Evolutionary conservation across 1,140 invertebrate species (phyloP).

Genomic region (Tyrophagus putrescentiae): DNA sequence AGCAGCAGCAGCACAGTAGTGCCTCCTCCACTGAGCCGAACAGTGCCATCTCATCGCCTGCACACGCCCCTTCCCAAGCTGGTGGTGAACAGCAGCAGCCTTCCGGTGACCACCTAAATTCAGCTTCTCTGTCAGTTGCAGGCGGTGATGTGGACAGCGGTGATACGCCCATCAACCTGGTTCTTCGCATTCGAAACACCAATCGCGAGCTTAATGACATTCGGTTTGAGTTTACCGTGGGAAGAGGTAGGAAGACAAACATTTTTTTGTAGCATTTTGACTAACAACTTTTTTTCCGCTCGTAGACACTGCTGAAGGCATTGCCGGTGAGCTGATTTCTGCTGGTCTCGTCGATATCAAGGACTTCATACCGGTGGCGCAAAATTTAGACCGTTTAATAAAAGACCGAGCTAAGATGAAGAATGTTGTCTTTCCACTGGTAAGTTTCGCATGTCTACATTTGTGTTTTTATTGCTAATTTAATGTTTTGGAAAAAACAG

Average conservation of each 20-base stretch:
- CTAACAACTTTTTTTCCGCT: conserved; percentile 19
- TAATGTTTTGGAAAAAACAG: conserved; percentile 14
- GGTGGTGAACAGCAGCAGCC: not conserved
- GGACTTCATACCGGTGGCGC: conserved; percentile 75
- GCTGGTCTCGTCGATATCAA: conserved; percentile 81
- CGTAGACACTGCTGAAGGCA: conserved; percentile 75
- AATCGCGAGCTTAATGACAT: conserved; percentile 90
- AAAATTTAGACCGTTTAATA: conserved; percentile 79
- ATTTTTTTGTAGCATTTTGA: not conserved
- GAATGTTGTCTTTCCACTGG: conserved; percentile 78
- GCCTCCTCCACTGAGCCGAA: not conserved
- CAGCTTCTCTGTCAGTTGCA: not conserved
- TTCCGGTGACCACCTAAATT: not conserved
- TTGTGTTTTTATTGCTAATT: not conserved
- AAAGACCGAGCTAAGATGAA: conserved; percentile 33
- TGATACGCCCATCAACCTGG: conserved; percentile 48
- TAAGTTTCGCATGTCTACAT: conserved; percentile 37
- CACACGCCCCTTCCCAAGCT: not conserved
- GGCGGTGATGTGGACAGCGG: conserved; percentile 21
- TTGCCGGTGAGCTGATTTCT: conserved; percentile 79
- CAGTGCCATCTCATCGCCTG: not conserved
- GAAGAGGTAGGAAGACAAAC: conserved; percentile 40
- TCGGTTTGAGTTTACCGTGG: conserved; percentile 81
- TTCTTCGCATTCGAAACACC: conserved; percentile 68
- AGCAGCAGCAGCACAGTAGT: not conserved